phyloP scores from a whole-genome alignment of 2,113 vertebrate genomes.

The Nannobrachium achirus region DNA sequence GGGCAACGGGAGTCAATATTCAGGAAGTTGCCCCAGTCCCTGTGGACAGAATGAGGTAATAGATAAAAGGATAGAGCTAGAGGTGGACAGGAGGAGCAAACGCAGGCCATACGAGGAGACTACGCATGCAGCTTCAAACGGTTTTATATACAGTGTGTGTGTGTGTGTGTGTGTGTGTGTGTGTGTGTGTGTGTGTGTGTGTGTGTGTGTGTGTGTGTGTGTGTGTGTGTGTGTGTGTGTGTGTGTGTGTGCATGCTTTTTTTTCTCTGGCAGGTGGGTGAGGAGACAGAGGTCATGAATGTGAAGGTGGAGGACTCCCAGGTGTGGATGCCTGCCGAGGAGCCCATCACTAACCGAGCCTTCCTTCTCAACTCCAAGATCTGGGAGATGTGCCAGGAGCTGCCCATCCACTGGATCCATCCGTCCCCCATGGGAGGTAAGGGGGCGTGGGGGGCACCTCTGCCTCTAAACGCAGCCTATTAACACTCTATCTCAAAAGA shows the following conservation, averaged over 20 bases:
- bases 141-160: slow-evolving; percentile 14
- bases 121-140: slow-evolving; percentile 11
- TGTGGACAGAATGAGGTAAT: slow-evolving; percentile 52
- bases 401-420: slow-evolving; percentile 83
- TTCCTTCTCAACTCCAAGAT: slow-evolving; percentile 82
- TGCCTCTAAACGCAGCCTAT: slow-evolving; percentile 62
- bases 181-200: neutral
- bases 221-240: neutral
- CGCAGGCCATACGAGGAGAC: slow-evolving; percentile 25
- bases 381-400: slow-evolving; percentile 81
- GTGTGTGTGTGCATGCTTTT: slow-evolving; percentile 24
- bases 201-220: neutral
- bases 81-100: slow-evolving; percentile 45
- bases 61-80: slow-evolving; percentile 54
- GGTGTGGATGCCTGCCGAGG: slow-evolving; percentile 80
- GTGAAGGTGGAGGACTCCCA: slow-evolving; percentile 75
- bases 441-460: slow-evolving; percentile 49
- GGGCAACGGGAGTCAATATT: slow-evolving; percentile 60
- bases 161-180: neutral
- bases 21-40: slow-evolving; percentile 62
- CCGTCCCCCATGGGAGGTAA: slow-evolving; percentile 76
- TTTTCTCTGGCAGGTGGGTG: slow-evolving; percentile 56
- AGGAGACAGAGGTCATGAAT: slow-evolving; percentile 60
- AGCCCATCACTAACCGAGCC: slow-evolving; percentile 74
- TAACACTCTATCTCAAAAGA: slow-evolving; percentile 57